A percentile compares a stretch with the other conserved stretches of the same genome.
phyloP scores from a whole-genome alignment of 2,888 invertebrate genomes.

The Chelonus formosanus region DNA sequence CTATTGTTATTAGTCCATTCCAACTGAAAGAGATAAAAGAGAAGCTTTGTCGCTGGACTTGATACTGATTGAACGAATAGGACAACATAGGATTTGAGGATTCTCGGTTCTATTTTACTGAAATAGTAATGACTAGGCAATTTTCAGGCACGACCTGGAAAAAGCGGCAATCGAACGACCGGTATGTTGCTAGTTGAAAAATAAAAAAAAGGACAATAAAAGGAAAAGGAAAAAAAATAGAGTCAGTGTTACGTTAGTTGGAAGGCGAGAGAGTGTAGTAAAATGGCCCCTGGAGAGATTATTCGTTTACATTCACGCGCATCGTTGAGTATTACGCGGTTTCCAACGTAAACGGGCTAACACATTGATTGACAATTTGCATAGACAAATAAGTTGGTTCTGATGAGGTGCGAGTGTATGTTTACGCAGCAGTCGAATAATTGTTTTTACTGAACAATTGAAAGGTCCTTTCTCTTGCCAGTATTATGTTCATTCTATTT shows the following conservation, averaged over 20 bases:
- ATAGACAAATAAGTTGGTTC: constrained; percentile 62
- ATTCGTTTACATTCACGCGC: constrained; percentile 32
- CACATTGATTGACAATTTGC: constrained; percentile 62
- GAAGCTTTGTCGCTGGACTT: constrained; percentile 27
- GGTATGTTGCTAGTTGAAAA: constrained; percentile 26
- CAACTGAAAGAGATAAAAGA: constrained; percentile 24
- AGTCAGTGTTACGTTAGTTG: constrained; percentile 3
- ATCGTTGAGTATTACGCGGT: constrained; percentile 33
- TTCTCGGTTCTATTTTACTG: constrained; percentile 25
- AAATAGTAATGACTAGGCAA: constrained; percentile 35
- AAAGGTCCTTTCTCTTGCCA: constrained; percentile 28
- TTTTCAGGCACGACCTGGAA: constrained; percentile 35
- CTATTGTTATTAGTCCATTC: constrained; percentile 23
- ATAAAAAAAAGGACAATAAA: constrained; percentile 5
- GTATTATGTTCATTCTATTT: constrained; percentile 1
- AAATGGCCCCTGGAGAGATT: constrained; percentile 34
- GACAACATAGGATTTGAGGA: constrained; percentile 32
- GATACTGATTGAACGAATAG: constrained; percentile 34
- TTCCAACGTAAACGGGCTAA: constrained; percentile 27
- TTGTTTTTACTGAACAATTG: constrained; percentile 40
- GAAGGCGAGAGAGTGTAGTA: constrained; percentile 18
- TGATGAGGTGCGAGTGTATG: constrained; percentile 52
- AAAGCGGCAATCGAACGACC: constrained; percentile 29
- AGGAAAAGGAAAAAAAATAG: constrained; percentile 27
- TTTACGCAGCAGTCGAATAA: constrained; percentile 49